Percentiles rank a stretch among this genome's conserved stretches.
Conservation (phyloP, 2,113 vertebrate genomes). For the Neolamprologus fasciatus region DNA sequence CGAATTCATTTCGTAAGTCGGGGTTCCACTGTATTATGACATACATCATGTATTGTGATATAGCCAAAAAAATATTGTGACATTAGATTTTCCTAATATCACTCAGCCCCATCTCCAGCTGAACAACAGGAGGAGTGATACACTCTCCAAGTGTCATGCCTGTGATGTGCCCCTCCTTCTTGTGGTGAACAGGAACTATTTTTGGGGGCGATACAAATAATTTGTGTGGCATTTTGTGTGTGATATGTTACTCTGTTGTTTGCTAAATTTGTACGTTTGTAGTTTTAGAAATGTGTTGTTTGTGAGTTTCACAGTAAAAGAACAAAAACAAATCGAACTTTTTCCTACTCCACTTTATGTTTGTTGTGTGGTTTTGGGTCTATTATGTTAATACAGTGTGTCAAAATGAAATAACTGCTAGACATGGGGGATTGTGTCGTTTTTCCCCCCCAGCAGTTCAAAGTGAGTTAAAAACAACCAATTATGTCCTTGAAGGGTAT, state of each 20-base stretch:
- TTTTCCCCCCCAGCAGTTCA: fast-evolving
- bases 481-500: neutral
- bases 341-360: neutral
- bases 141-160: neutral
- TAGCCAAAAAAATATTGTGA: neutral
- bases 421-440: neutral
- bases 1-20: neutral
- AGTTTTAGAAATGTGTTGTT: neutral
- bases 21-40: neutral
- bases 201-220: neutral
- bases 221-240: neutral
- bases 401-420: neutral
- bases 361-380: neutral
- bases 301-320: neutral
- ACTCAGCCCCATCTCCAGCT: neutral
- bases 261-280: neutral
- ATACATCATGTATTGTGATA: neutral
- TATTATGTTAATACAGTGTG: neutral
- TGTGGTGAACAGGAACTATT: neutral
- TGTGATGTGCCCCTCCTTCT: neutral
- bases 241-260: neutral
- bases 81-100: neutral
- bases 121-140: neutral
- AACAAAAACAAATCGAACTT: neutral
- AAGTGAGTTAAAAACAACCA: neutral